phyloP scores from a whole-genome alignment of 2,797 vertebrate genomes.

The Halcyon chelicuti region DNA sequence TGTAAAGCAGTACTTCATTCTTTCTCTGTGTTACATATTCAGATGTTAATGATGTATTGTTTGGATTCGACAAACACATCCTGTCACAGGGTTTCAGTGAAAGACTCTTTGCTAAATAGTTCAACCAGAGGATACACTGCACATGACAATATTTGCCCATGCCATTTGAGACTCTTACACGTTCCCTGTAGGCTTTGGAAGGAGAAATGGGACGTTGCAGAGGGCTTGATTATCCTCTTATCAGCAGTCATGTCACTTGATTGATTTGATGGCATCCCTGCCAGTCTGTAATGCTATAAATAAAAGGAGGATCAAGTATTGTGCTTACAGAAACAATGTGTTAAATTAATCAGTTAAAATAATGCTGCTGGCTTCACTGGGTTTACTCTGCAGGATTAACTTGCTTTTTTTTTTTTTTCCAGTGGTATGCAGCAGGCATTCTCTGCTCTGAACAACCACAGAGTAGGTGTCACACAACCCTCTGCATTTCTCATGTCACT shows the following conservation, averaged over 20 bases:
- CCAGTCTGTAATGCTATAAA: not conserved
- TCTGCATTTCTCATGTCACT: not conserved
- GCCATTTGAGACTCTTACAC: not conserved
- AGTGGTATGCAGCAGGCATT: not conserved
- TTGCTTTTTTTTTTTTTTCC: not conserved
- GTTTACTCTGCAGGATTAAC: not conserved
- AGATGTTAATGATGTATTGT: not conserved
- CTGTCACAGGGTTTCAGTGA: not conserved
- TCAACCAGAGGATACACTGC: rapidly evolving
- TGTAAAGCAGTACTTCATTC: not conserved
- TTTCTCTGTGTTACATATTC: not conserved
- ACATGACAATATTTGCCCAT: not conserved
- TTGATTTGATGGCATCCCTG: not conserved
- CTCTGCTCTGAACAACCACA: not conserved
- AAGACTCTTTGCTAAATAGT: not conserved
- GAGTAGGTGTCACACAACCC: not conserved
- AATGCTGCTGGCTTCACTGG: not conserved
- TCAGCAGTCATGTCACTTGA: not conserved
- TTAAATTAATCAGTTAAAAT: not conserved
- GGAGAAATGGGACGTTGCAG: not conserved
- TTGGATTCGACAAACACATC: not conserved
- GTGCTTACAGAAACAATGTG: not conserved
- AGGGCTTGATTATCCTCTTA: not conserved
- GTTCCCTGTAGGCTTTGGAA: not conserved
- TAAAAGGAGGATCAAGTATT: not conserved